Conservation (phyloP, 2,113 vertebrate genomes). For the Panthera tigris region DNA sequence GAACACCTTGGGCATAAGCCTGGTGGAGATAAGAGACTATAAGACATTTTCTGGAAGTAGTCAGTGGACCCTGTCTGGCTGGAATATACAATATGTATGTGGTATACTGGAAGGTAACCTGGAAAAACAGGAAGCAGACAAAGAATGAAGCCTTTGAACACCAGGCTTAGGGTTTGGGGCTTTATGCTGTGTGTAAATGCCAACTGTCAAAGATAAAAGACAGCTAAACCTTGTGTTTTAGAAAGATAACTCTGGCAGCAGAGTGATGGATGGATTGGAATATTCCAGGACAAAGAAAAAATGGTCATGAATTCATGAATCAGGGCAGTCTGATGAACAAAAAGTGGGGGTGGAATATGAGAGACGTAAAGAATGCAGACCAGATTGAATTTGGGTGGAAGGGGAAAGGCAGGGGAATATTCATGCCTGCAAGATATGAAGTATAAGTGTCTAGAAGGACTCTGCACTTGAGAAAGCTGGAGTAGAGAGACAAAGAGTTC, state of each 20-base stretch:
- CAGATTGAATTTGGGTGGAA: neutral
- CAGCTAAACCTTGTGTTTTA: conserved; percentile 3
- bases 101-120: neutral
- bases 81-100: neutral
- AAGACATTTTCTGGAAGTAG: neutral
- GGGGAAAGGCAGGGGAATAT: neutral
- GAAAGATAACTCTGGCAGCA: conserved; percentile 15
- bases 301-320: conserved; percentile 22
- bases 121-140: neutral
- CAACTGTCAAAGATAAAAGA: conserved; percentile 6
- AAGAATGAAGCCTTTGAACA: conserved; percentile 28
- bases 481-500: neutral
- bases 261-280: conserved; percentile 5
- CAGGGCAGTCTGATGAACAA: neutral
- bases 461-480: neutral
- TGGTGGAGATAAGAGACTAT: neutral
- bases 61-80: neutral
- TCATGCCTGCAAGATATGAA: neutral
- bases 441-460: neutral
- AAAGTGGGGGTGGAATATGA: neutral
- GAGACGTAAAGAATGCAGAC: neutral
- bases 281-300: conserved; percentile 8
- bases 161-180: neutral
- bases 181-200: neutral
- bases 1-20: neutral